Conservation (phyloP, 2,888 invertebrate species). For the Podabrus alpinus region DNA sequence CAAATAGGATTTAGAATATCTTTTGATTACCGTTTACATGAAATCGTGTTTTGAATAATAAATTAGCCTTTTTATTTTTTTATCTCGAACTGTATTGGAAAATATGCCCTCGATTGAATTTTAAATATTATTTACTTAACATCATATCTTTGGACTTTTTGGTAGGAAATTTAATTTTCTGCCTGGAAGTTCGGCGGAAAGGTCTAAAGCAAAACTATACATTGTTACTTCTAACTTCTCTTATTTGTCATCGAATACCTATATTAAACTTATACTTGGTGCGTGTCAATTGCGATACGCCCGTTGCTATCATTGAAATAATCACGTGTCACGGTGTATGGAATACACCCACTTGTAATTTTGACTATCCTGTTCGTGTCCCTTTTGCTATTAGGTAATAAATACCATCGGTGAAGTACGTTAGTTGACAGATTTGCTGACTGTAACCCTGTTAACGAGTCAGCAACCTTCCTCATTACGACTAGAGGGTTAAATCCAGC, state of each 20-base stretch:
- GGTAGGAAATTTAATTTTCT: neutral
- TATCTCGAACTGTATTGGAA: slow-evolving; percentile 15
- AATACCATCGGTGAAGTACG: slow-evolving; percentile 24
- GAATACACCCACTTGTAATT: slow-evolving; percentile 29
- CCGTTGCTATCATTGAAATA: slow-evolving; percentile 44
- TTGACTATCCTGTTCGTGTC: slow-evolving; percentile 35
- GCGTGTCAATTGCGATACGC: slow-evolving; percentile 44
- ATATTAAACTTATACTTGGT: slow-evolving; percentile 13
- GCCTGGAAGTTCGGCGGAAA: neutral
- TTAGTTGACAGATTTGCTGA: slow-evolving; percentile 30
- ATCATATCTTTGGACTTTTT: neutral
- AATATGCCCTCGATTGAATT: slow-evolving; percentile 25
- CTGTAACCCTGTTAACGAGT: slow-evolving; percentile 37
- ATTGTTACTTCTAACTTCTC: too few species aligned
- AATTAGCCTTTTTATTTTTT: slow-evolving; percentile 32
- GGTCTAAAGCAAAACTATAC: neutral
- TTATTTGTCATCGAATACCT: too few species aligned
- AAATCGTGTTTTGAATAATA: slow-evolving; percentile 42
- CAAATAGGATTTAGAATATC: slow-evolving; percentile 46
- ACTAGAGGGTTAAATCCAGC: slow-evolving; percentile 22
- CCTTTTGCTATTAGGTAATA: slow-evolving; percentile 30
- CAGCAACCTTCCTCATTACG: slow-evolving; percentile 36
- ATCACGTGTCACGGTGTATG: slow-evolving; percentile 48
- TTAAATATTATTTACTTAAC: neutral
- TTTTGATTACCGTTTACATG: slow-evolving; percentile 45